These are phyloP conservation scores for Agapornis canus DNA, from an alignment of 2,797 vertebrate species.

Conservation along the genomic window DNA sequence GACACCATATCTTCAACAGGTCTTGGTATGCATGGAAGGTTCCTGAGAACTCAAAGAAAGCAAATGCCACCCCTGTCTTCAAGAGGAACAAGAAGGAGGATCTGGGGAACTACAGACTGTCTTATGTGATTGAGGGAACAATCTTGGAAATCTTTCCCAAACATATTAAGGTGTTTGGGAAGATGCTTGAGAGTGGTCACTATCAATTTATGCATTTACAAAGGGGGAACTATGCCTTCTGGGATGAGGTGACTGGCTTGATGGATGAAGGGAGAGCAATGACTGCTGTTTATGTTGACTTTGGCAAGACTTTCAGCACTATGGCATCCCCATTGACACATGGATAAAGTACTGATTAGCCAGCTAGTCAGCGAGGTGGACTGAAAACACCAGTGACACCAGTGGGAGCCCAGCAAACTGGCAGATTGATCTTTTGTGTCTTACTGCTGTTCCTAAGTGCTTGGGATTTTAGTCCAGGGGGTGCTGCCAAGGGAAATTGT, in stretches of 20 bases:
- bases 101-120: not conserved
- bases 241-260: not conserved
- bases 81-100: not conserved
- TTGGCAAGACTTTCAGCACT: not conserved
- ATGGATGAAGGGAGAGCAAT: not conserved
- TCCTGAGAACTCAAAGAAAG: not conserved
- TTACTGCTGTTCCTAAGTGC: not conserved
- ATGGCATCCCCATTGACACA: not conserved
- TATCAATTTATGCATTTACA: not conserved
- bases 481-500: not conserved
- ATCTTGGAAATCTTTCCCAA: not conserved
- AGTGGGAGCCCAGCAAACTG: not conserved
- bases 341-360: accelerated
- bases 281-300: not conserved
- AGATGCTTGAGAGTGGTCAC: not conserved
- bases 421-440: not conserved
- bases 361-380: not conserved
- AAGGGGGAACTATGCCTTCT: accelerated
- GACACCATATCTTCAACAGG: not conserved
- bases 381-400: not conserved
- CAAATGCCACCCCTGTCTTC: not conserved
- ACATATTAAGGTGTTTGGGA: not conserved
- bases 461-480: not conserved
- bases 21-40: not conserved
- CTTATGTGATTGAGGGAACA: not conserved